phyloP scores from a whole-genome alignment of 2,797 vertebrate species.

The Molossus alvarezi region DNA sequence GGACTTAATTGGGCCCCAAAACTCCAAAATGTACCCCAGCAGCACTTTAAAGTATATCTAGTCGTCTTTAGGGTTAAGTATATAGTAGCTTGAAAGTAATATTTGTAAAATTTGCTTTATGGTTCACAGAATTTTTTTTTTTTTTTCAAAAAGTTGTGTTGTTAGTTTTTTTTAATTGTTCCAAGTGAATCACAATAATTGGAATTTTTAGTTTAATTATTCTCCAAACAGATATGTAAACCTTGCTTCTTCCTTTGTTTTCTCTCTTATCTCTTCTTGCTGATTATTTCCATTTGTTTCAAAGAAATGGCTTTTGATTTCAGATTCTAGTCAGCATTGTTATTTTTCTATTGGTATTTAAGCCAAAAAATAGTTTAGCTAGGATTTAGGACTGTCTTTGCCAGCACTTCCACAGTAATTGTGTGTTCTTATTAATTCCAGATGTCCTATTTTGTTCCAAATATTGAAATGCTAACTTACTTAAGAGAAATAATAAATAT shows the following conservation, averaged over 20 bases:
- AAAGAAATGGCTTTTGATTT: not conserved
- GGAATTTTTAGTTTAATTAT: slow-evolving; percentile 59
- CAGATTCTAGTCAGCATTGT: slow-evolving; percentile 13
- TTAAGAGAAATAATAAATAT: not conserved
- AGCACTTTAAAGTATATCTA: not conserved
- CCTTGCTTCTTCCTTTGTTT: slow-evolving; percentile 55
- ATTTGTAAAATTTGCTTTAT: not conserved
- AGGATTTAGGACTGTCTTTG: not conserved
- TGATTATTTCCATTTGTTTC: slow-evolving; percentile 72
- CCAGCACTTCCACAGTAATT: not conserved
- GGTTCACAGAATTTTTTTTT: slow-evolving; percentile 12
- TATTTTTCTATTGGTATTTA: slow-evolving; percentile 59
- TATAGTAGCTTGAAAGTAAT: not conserved
- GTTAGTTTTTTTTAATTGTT: slow-evolving; percentile 53
- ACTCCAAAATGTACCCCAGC: not conserved
- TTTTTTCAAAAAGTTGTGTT: not conserved
- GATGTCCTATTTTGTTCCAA: not conserved
- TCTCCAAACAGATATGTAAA: slow-evolving; percentile 51
- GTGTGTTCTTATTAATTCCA: not conserved
- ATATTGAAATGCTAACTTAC: slow-evolving; percentile 45
- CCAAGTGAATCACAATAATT: slow-evolving; percentile 38
- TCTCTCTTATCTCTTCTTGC: slow-evolving; percentile 63
- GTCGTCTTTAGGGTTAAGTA: not conserved
- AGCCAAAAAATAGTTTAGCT: not conserved
- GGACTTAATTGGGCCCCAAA: not conserved